Conservation (phyloP, 2,888 invertebrate species). For the Ashinkailepas kermadecensis region DNA sequence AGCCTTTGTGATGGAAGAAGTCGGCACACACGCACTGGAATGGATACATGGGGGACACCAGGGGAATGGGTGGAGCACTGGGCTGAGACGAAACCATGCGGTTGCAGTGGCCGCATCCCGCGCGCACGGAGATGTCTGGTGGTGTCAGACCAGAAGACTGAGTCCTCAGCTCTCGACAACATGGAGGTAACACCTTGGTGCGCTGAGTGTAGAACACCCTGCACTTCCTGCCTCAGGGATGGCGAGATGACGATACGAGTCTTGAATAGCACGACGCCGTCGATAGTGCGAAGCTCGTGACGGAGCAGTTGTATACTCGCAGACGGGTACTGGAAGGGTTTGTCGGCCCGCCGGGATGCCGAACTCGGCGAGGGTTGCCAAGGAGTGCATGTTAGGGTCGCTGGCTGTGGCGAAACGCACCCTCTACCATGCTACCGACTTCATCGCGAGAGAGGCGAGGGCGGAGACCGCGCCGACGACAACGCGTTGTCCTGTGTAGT, state of each 20-base stretch:
- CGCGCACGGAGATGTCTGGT: constrained; percentile 5
- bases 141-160: constrained; percentile 27
- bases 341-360: no score
- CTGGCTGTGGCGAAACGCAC: constrained; percentile 21
- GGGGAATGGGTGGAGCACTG: constrained; percentile 25
- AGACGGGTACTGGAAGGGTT: no score
- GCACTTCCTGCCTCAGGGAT: not conserved
- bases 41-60: not conserved
- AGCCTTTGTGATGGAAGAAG: constrained; percentile 22
- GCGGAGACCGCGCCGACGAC: not conserved
- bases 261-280: no score
- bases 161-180: constrained; percentile 15
- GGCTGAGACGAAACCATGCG: constrained; percentile 27
- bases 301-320: no score
- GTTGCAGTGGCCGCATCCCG: constrained; percentile 21
- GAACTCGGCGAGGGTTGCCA: no score
- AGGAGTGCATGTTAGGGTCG: constrained; percentile 20
- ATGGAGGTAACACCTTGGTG: constrained; percentile 27
- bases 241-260: no score
- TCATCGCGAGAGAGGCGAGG: not conserved
- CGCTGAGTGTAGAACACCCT: constrained; percentile 24
- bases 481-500: not conserved
- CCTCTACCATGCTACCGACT: constrained; percentile 22
- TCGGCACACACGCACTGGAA: constrained; percentile 25
- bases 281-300: no score